phyloP scores from a whole-genome alignment of 2,797 vertebrate species.

The Typhlichthys eigenmanni region DNA sequence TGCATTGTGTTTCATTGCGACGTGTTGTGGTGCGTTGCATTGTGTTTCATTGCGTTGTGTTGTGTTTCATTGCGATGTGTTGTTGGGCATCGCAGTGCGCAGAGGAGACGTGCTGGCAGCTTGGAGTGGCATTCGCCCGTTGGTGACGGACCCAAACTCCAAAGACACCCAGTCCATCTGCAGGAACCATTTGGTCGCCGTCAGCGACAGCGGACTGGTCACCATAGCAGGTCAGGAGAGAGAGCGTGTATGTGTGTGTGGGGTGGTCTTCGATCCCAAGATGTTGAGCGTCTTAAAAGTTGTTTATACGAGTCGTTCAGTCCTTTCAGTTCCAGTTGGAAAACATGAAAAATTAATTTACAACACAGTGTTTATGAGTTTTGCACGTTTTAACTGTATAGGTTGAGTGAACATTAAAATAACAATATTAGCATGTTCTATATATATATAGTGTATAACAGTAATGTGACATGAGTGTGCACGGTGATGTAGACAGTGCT shows the following conservation, averaged over 20 bases:
- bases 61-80: background rate
- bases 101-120: constrained; percentile 96
- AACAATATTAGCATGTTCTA: too few species aligned
- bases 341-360: too few species aligned
- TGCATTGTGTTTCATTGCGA: background rate
- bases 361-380: too few species aligned
- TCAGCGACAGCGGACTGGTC: constrained; percentile 87
- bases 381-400: too few species aligned
- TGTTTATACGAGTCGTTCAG: background rate
- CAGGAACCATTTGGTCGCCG: constrained; percentile 88
- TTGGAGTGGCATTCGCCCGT: constrained; percentile 96
- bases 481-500: background rate
- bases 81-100: constrained; percentile 80
- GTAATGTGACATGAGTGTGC: background rate
- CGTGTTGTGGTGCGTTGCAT: background rate
- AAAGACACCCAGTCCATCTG: constrained; percentile 95
- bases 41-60: background rate
- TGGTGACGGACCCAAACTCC: constrained; percentile 92
- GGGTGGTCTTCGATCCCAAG: too few species aligned
- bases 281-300: background rate
- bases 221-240: constrained; percentile 89
- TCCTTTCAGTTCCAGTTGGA: too few species aligned
- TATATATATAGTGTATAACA: background rate
- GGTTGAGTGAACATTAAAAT: too few species aligned
- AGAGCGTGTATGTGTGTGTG: background rate